Evolutionary conservation across 1,140 invertebrate species (phyloP), one percentile per base, ranked within the genome.

Genomic region (Drosophila grimshawi): DNA sequence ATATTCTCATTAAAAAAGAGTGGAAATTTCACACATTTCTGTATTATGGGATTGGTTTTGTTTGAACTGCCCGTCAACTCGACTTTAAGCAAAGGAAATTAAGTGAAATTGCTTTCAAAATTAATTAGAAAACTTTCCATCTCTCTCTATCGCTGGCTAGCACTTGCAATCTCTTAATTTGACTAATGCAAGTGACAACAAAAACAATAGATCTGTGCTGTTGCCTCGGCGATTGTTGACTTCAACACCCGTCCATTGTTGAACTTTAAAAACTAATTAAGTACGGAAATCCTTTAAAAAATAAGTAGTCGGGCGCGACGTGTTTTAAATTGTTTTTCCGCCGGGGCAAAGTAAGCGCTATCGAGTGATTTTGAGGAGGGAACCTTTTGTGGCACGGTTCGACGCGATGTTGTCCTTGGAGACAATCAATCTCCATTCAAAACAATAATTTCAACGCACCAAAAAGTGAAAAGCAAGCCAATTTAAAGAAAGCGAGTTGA

Each of bases 351-450:
- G 29, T 5, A 74, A 67, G 68, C 77, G 80, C 71, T 85, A 88
- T 83, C 74, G 71, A 89, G 73, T 52, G 45, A 71, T 59, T 67
- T 69, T 5, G 61, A 57, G 67, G 55, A 55, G 6, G 52, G 52
- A 86, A 88, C 79, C 73, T 80, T 88, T 81, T 70, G 33, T 45
- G 45, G 61, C 45, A 29, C 45, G 43, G n/a, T 57, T 51, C 51
- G 62, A 68, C 45, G 43, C 61, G 65, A 64, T 71, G 86, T 90
- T 78, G 83, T 91, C 89, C 89, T 89, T 91, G 81, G 80, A 80
- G 83, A 89, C 85, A 91, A 91, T 91, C 88, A 89, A 90, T 91
- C 80, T 91, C 80, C 83, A 91, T 91, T 91, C 71, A 91, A 85
- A 81, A 86, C 80, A 91, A 91, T 91, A 85, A 91, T 88, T 88